Evolutionary conservation across 2,888 invertebrate genomes (phyloP), one percentile per base, ranked within the genome.

Genomic region (Ormyrus pomaceus): DNA sequence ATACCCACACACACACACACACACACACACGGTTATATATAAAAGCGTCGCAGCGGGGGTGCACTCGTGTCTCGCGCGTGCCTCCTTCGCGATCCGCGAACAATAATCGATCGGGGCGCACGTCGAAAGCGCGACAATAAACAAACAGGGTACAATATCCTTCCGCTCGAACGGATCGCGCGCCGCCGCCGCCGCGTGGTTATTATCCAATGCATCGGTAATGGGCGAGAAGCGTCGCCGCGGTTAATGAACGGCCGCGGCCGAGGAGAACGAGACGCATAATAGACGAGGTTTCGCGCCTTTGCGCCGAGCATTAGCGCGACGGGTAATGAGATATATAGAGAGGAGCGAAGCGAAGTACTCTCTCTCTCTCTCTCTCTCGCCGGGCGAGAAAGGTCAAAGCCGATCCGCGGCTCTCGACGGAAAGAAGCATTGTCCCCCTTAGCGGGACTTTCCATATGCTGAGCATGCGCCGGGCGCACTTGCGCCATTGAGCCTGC

Each of bases 131-230:
- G 84, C 34, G 34, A 34, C 34, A 34, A 34, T 34, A 34, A 34
- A 34, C 34, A 34, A 34, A 34, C 34, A 4, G 34, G 4, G 34
- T 19, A 34, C 34, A 34, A 34, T 34, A 4, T 34, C 34, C 34
- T 34, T 34, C 34, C 34, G 34, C 34, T 34, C 34, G 34, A 34
- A 34, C 34, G 34, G 34, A 34, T 34, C 83, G 84, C 34, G 34
- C 34, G 19, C 19, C 19, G 19, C 19, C 19, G 19, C 19, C 19
- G 19, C 19, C 19, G 19, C 19, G 84, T 81, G 82, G 83, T 87
- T 87, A 87, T 88, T 87, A 86, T 87, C 87, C 86, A 86, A 86
- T 87, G 86, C 85, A 87, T 87, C 85, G 79, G 84, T 87, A 87
- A 87, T 87, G 85, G 84, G 81, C 84, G 83, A 82, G 83, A 82